Percentiles rank a stretch among this genome's conserved stretches.
These are phyloP conservation scores for Lumbricus terrestris DNA, from an alignment of 2,888 invertebrate genomes.

Conservation along the genomic window DNA sequence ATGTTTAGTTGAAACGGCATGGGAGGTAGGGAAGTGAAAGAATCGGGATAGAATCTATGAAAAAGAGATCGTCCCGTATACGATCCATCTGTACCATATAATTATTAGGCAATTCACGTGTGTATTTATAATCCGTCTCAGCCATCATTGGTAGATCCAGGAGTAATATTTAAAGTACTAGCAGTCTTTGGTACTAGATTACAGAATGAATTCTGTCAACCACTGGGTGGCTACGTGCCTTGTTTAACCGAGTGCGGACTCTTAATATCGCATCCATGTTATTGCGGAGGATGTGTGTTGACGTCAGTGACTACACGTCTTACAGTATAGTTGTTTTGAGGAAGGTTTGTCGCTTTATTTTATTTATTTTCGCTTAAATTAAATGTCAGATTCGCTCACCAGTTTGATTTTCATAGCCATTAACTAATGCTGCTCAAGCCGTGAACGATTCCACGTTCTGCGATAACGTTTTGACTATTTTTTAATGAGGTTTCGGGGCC, in stretches of 20 bases:
- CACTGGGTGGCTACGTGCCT: neutral
- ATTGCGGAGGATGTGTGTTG: neutral
- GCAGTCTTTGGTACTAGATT: too few relatives aligned
- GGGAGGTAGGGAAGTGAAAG: too few relatives aligned
- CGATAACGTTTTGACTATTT: neutral
- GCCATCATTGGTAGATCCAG: too few relatives aligned
- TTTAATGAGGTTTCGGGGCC: neutral
- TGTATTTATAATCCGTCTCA: too few relatives aligned
- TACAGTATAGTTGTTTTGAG: neutral
- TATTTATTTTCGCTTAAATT: neutral
- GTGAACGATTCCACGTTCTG: neutral
- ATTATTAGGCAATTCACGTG: too few relatives aligned
- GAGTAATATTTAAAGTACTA: too few relatives aligned
- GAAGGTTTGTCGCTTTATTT: neutral
- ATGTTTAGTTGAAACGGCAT: too few relatives aligned
- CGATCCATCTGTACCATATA: too few relatives aligned
- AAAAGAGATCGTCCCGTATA: too few relatives aligned
- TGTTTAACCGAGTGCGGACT: neutral
- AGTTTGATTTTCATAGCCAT: neutral
- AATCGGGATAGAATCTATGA: too few relatives aligned
- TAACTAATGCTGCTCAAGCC: neutral
- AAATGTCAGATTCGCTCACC: neutral
- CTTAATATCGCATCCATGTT: neutral
- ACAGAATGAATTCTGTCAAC: too few relatives aligned
- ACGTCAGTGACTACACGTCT: neutral